A percentile compares a stretch with the other conserved stretches of the same genome.
phyloP scores from a whole-genome alignment of 1,140 invertebrate genomes.

The Pentalonia nigronervosa region DNA sequence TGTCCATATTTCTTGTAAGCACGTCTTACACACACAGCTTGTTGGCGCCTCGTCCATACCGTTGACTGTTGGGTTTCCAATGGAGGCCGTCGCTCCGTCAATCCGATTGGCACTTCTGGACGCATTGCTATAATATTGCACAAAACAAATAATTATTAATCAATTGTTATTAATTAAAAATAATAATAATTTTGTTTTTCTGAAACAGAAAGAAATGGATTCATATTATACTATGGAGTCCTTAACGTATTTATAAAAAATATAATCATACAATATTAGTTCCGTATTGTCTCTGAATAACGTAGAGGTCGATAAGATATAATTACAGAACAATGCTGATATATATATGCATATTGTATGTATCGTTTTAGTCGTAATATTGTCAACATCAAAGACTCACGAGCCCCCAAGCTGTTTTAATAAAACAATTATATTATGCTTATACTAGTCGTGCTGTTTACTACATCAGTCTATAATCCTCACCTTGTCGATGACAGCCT shows the following conservation, averaged over 20 bases:
- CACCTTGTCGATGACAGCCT: constrained; percentile 21
- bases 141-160: neutral
- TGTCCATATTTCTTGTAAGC: constrained; percentile 88
- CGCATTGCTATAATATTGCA: constrained; percentile 17
- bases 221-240: neutral
- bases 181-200: neutral
- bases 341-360: neutral
- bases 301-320: too few relatives aligned
- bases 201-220: neutral
- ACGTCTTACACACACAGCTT: constrained; percentile 82
- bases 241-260: neutral
- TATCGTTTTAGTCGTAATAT: neutral
- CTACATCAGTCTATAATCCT: neutral
- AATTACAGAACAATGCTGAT: neutral
- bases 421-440: neutral
- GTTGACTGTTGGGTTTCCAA: constrained; percentile 73
- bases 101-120: constrained; percentile 43
- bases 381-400: neutral
- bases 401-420: neutral
- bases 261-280: neutral
- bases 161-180: neutral
- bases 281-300: neutral
- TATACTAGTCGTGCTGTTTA: neutral
- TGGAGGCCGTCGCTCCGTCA: constrained; percentile 59
- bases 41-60: constrained; percentile 75